These are phyloP conservation scores for Ceyx cyanopectus DNA, from an alignment of 2,113 vertebrate genomes.

Conservation along the genomic window DNA sequence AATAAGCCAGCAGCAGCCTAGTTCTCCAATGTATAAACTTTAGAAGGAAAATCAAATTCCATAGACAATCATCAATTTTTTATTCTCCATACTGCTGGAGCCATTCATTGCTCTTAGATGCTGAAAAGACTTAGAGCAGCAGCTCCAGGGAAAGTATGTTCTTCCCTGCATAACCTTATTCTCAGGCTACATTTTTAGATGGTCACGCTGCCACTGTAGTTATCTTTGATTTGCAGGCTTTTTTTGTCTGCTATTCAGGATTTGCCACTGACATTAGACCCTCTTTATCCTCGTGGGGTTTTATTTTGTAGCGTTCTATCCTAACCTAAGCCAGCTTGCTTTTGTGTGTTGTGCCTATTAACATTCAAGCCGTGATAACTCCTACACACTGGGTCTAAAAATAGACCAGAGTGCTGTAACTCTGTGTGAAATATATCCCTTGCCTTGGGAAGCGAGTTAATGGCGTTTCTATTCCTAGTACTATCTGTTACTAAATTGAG, in stretches of 20 bases:
- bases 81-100: no score
- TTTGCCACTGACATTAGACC: background rate
- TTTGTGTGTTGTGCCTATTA: constrained; percentile 53
- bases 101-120: no score
- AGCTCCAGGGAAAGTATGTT: background rate
- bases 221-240: background rate
- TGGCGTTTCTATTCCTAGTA: constrained; percentile 71
- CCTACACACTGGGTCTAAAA: constrained; percentile 70
- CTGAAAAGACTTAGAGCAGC: no score
- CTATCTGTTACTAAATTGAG: constrained; percentile 77
- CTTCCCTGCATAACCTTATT: background rate
- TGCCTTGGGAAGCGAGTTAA: constrained; percentile 54
- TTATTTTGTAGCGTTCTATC: background rate
- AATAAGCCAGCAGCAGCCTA: no score
- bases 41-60: no score
- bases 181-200: background rate
- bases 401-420: constrained; percentile 50
- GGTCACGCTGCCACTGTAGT: background rate
- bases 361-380: constrained; percentile 41
- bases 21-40: no score
- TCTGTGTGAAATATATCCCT: constrained; percentile 46
- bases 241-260: background rate
- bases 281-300: background rate
- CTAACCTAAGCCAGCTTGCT: background rate
- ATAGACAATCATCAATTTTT: no score